phyloP scores from a whole-genome alignment of 2,113 vertebrate genomes.

The Vombatus ursinus region DNA sequence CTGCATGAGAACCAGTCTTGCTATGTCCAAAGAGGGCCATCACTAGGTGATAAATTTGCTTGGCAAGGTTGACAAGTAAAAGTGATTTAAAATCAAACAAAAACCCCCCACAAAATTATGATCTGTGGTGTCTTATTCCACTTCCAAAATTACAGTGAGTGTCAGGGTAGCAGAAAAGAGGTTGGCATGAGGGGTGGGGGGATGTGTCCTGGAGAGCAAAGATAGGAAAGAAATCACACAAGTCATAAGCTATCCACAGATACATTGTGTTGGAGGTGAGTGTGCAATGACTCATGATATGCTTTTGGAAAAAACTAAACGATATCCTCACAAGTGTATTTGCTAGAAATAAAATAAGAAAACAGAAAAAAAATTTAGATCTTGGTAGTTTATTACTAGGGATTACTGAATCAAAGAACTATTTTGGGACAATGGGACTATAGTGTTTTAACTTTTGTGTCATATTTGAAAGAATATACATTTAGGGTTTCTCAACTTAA shows the following conservation, averaged over 20 bases:
- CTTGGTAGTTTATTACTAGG: too few relatives aligned
- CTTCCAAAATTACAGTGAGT: neutral
- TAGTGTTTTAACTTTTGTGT: too few relatives aligned
- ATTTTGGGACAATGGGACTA: too few relatives aligned
- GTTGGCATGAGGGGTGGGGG: neutral
- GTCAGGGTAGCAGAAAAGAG: neutral
- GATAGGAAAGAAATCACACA: neutral
- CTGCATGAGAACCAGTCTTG: neutral
- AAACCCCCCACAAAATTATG: neutral
- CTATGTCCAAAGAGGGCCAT: neutral
- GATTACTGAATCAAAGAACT: too few relatives aligned
- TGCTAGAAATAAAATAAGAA: neutral
- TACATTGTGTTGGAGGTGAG: neutral
- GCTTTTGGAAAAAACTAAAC: neutral
- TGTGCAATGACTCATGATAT: neutral
- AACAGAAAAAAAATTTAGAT: neutral
- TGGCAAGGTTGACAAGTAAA: neutral
- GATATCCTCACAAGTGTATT: neutral
- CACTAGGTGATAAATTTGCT: neutral
- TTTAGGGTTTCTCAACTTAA: too few relatives aligned
- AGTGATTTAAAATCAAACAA: neutral
- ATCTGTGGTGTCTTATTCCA: neutral
- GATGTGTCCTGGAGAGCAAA: neutral
- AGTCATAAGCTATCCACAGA: neutral
- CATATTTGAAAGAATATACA: too few relatives aligned